These are phyloP conservation scores for Papilio glaucus DNA, from an alignment of 1,140 invertebrate genomes.

Conservation along the genomic window DNA sequence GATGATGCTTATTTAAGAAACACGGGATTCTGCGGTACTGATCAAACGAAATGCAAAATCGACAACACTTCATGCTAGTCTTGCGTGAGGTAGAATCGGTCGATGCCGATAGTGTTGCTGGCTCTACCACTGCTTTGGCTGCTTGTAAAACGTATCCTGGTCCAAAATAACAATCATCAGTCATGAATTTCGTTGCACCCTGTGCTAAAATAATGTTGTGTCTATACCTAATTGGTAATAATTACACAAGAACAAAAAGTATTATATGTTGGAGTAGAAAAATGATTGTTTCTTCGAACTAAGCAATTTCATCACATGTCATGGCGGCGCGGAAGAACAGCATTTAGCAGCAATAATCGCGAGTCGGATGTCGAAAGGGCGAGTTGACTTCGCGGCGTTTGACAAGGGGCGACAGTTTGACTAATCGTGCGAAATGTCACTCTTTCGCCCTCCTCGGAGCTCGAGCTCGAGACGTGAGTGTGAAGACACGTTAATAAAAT, in stretches of 20 bases:
- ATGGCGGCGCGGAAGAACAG: slow-evolving; percentile 44
- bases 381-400: slow-evolving; percentile 61
- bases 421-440: slow-evolving; percentile 67
- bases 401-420: slow-evolving; percentile 79
- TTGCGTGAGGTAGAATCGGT: too few species aligned
- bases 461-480: slow-evolving; percentile 9
- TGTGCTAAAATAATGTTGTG: too few species aligned
- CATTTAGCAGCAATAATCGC: slow-evolving; percentile 65
- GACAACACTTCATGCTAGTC: too few species aligned
- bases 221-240: background rate
- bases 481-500: slow-evolving; percentile 36
- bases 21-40: too few species aligned
- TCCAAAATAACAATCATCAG: too few species aligned
- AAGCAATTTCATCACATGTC: slow-evolving; percentile 69
- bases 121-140: too few species aligned
- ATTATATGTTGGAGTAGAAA: background rate
- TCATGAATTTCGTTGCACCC: too few species aligned
- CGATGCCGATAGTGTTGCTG: too few species aligned
- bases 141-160: too few species aligned
- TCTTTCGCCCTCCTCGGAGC: slow-evolving; percentile 44
- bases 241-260: background rate
- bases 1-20: too few species aligned
- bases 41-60: too few species aligned
- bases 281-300: slow-evolving; percentile 33
- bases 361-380: slow-evolving; percentile 64